Percentiles rank a stretch among this genome's conserved stretches.
phyloP scores from a whole-genome alignment of 2,113 vertebrate species.

The Abramis brama region DNA sequence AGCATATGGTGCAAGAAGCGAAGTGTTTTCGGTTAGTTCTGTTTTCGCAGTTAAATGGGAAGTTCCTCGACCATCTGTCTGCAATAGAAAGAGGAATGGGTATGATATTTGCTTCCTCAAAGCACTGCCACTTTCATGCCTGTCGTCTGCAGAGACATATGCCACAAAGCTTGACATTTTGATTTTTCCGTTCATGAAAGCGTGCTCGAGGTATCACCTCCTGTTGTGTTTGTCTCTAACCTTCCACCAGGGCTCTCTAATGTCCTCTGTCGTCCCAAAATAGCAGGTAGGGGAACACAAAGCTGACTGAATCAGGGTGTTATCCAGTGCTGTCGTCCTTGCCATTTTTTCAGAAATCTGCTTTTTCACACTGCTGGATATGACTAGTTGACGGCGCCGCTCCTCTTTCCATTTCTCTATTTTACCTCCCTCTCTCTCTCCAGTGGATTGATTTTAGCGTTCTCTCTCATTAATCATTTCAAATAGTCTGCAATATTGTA shows the following conservation, averaged over 20 bases:
- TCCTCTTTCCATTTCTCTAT: conserved; percentile 32
- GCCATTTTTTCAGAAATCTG: conserved; percentile 4
- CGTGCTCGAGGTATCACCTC: conserved; percentile 19
- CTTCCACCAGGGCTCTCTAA: conserved; percentile 25
- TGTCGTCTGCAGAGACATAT: background rate
- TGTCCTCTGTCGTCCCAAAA: conserved; percentile 11
- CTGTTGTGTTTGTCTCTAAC: background rate
- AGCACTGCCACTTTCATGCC: conserved; percentile 28
- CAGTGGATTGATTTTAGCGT: conserved; percentile 9
- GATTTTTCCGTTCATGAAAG: background rate
- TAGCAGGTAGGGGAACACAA: conserved; percentile 29
- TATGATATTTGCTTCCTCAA: conserved; percentile 48
- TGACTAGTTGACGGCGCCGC: background rate
- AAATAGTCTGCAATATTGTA: conserved; percentile 7
- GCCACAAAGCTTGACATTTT: background rate
- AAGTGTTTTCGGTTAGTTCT: conserved; percentile 22
- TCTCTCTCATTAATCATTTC: conserved; percentile 20
- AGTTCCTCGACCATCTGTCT: conserved; percentile 43
- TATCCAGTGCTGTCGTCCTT: background rate
- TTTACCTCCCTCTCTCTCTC: background rate
- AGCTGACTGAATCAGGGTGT: conserved; percentile 38
- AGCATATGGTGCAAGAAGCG: background rate
- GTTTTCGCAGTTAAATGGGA: conserved; percentile 35
- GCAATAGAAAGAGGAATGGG: conserved; percentile 54
- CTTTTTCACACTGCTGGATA: background rate